Percentiles rank a stretch among this genome's conserved stretches.
Evolutionary conservation across 1,140 invertebrate species (phyloP).

Genomic region (Cecropterus lyciades): DNA sequence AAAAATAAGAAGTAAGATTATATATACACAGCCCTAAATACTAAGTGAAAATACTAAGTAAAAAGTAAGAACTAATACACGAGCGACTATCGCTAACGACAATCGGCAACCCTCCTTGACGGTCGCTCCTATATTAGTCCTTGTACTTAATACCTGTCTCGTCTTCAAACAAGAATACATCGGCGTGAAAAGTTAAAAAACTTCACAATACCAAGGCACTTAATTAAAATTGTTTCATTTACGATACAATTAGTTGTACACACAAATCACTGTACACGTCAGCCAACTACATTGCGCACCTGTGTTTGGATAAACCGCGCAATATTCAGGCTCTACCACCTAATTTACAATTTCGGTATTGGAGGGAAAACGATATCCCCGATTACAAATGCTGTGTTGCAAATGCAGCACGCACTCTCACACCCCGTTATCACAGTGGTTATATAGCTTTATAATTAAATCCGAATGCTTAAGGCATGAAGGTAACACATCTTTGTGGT

Average conservation of each 20-base stretch:
- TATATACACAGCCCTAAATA: too few relatives aligned
- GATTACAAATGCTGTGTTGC: background rate
- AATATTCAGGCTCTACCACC: background rate
- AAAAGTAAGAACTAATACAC: too few relatives aligned
- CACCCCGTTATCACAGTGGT: slow-evolving; percentile 8
- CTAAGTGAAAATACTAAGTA: too few relatives aligned
- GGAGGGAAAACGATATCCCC: slow-evolving; percentile 11
- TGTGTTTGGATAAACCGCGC: slow-evolving; percentile 39
- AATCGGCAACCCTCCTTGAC: too few relatives aligned
- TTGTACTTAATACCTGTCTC: too few relatives aligned
- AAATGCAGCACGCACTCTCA: background rate
- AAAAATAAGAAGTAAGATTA: too few relatives aligned
- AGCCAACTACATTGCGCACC: background rate
- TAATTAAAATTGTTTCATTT: background rate
- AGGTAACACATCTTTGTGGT: too few relatives aligned
- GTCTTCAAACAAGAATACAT: background rate
- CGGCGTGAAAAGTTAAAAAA: too few relatives aligned
- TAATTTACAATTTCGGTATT: slow-evolving; percentile 17
- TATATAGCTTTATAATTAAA: background rate
- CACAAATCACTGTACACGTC: slow-evolving; percentile 19
- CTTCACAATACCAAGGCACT: too few relatives aligned
- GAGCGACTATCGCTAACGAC: too few relatives aligned
- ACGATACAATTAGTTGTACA: background rate
- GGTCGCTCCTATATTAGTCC: too few relatives aligned
- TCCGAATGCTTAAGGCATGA: too few relatives aligned